Evolutionary conservation across 2,797 vertebrate species (phyloP).

Genomic region (Etheostoma nigrum): DNA sequence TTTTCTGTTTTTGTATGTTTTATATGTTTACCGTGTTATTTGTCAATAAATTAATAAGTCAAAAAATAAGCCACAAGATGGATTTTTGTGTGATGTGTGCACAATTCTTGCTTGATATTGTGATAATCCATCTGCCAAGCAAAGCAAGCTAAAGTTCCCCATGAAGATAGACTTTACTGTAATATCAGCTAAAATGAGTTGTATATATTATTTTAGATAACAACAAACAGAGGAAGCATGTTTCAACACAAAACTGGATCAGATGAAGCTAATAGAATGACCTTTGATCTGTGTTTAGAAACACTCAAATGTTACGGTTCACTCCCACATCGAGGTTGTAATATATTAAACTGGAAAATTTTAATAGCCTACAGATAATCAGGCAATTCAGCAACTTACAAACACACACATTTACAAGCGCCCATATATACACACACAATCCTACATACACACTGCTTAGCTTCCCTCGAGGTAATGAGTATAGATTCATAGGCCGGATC

Average conservation of each 20-base stretch:
- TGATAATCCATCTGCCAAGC: no score
- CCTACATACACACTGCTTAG: slow-evolving; percentile 14
- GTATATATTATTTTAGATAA: neutral
- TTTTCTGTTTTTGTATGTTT: no score
- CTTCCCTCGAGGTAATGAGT: slow-evolving; percentile 70
- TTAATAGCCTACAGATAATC: neutral
- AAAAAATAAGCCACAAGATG: no score
- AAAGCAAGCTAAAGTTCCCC: neutral
- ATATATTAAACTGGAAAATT: slow-evolving; percentile 16
- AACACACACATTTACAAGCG: slow-evolving; percentile 16
- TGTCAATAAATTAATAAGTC: no score
- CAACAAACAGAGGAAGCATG: neutral
- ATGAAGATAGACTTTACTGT: neutral
- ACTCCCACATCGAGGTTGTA: neutral
- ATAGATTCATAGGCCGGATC: slow-evolving; percentile 69
- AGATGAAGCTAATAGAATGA: slow-evolving; percentile 19
- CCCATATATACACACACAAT: slow-evolving; percentile 13
- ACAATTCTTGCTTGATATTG: no score
- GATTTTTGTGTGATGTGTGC: no score
- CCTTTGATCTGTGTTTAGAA: slow-evolving; percentile 37
- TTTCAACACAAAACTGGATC: slow-evolving; percentile 1
- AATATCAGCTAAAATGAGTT: neutral
- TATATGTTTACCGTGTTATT: no score
- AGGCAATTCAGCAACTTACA: neutral
- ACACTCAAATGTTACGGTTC: slow-evolving; percentile 3